A percentile compares a stretch with the other conserved stretches of the same genome.
Conservation (phyloP, 2,113 vertebrate species). For the Cacatua alba region DNA sequence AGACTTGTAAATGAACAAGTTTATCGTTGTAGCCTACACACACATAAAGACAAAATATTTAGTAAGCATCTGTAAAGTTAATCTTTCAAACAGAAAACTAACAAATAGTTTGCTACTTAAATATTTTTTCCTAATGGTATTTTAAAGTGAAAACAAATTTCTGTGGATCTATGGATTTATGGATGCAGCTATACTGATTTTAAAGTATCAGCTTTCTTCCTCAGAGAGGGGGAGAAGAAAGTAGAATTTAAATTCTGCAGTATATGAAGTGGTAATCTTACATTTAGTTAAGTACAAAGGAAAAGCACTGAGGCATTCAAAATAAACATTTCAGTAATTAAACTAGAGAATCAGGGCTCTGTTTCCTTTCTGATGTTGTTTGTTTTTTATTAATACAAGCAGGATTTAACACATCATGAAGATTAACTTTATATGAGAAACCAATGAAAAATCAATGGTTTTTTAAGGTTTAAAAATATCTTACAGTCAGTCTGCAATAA, state of each 20-base stretch:
- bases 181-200: neutral
- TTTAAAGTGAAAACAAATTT: neutral
- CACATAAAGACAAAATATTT: neutral
- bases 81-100: neutral
- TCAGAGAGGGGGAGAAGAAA: neutral
- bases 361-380: conserved; percentile 68
- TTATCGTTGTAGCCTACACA: neutral
- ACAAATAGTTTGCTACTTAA: neutral
- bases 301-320: conserved; percentile 72
- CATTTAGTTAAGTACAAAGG: conserved; percentile 69
- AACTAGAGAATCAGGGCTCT: conserved; percentile 52
- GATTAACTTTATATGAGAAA: conserved; percentile 55
- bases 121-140: neutral
- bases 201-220: neutral
- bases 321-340: conserved; percentile 79
- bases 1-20: neutral
- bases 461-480: conserved; percentile 25
- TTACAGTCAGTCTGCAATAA: neutral
- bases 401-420: conserved; percentile 63
- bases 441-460: conserved; percentile 29
- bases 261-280: conserved; percentile 45
- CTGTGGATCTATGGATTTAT: neutral
- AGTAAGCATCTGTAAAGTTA: neutral
- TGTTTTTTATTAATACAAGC: conserved; percentile 71
- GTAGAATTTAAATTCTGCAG: conserved; percentile 45